A percentile compares a stretch with the other conserved stretches of the same genome.
Conservation (phyloP, 53 echinoderm and acorn worm species). For the Antedon mediterranea region DNA sequence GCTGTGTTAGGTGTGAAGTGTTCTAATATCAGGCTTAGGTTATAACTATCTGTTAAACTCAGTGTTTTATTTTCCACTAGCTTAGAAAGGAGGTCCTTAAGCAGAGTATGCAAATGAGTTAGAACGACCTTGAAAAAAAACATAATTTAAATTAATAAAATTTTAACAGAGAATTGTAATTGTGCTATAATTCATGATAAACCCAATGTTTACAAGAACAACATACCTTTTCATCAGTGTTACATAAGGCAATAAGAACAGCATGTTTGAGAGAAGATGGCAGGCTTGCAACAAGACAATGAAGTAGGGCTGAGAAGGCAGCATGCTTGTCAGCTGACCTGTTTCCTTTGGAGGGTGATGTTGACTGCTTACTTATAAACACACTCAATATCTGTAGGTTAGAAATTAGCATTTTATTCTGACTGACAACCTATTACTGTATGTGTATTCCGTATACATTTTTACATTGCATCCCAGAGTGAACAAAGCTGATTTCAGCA, state of each 20-base stretch:
- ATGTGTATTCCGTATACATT: too few species aligned
- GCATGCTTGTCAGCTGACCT: neutral
- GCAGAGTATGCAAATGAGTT: conserved; percentile 7
- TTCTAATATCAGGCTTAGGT: conserved; percentile 24
- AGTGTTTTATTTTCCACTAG: neutral
- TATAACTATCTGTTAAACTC: neutral
- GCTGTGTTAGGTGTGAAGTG: conserved; percentile 49
- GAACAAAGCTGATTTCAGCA: too few species aligned
- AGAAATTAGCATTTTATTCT: too few species aligned
- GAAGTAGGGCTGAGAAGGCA: neutral
- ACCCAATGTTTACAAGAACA: too few species aligned
- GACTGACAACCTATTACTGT: too few species aligned
- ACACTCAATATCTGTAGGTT: neutral
- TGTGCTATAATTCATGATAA: too few species aligned
- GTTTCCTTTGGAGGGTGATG: neutral
- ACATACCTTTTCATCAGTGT: neutral
- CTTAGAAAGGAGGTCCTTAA: conserved; percentile 16
- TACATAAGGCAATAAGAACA: neutral
- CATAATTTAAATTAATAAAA: too few species aligned
- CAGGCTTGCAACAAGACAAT: neutral
- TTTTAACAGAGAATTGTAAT: too few species aligned
- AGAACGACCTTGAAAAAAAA: neutral
- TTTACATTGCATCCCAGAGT: too few species aligned
- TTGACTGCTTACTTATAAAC: neutral
- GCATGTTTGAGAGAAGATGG: neutral